Conservation (phyloP, 2,888 invertebrate genomes). For the Bruchidius siliquastri region DNA sequence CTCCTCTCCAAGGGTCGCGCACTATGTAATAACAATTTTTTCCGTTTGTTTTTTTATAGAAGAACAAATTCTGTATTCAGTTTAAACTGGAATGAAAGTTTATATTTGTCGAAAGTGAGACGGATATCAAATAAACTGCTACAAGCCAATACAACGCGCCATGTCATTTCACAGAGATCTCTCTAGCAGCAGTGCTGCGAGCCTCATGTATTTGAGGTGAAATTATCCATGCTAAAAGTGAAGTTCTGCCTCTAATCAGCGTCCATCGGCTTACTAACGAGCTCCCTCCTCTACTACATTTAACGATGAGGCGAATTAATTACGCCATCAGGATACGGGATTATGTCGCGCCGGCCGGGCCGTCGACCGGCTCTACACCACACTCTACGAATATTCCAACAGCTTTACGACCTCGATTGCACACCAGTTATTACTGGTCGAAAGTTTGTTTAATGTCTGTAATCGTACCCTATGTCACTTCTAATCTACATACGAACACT, state of each 20-base stretch:
- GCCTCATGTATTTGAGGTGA: not conserved
- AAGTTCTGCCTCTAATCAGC: slow-evolving; percentile 23
- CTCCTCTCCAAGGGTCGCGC: too few relatives aligned
- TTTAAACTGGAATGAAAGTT: too few relatives aligned
- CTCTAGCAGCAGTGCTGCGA: slow-evolving; percentile 1
- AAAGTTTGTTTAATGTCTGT: slow-evolving; percentile 21
- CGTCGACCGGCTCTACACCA: slow-evolving; percentile 19
- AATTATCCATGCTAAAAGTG: slow-evolving; percentile 14
- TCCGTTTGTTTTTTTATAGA: too few relatives aligned
- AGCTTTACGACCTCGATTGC: slow-evolving; percentile 15
- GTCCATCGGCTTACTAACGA: slow-evolving; percentile 26
- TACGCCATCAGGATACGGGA: slow-evolving; percentile 27
- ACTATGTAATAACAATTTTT: too few relatives aligned
- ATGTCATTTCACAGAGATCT: not conserved
- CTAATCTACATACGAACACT: not conserved
- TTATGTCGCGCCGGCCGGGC: slow-evolving; percentile 17
- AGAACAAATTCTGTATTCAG: too few relatives aligned
- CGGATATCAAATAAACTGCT: not conserved
- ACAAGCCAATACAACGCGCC: not conserved
- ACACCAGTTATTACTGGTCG: slow-evolving; percentile 19
- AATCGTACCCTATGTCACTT: slow-evolving; percentile 8
- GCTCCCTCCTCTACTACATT: slow-evolving; percentile 22
- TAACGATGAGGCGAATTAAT: slow-evolving; percentile 26
- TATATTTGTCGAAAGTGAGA: too few relatives aligned
- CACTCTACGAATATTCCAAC: slow-evolving; percentile 17